Evolutionary conservation across 2,888 invertebrate genomes (phyloP), one percentile per base, ranked within the genome.

Genomic region (Heliconius hortense): DNA sequence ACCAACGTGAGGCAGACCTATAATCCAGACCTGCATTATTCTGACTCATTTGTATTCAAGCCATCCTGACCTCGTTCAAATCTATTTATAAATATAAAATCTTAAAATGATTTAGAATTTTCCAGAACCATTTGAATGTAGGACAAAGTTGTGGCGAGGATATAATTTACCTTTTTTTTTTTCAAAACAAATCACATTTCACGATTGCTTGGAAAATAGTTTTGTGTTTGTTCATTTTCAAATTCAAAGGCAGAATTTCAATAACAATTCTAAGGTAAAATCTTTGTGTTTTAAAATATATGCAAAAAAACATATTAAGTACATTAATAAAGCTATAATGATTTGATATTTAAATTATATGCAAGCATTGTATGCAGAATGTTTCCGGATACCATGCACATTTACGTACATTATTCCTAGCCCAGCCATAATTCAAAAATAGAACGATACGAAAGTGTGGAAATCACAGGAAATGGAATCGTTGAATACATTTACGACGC

Each of bases 1-100:
- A 31, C n/a, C 84, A 87, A 89, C 88, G 88, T 89, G 88, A 88
- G 76, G 39, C 66, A 59, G 70, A 75, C 77, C 77, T 76, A 78
- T 76, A 76, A 78, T 63, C 75, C 68, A 78, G 75, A 72, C 76
- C 75, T 78, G 67, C 64, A 62, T 75, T 74, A 72, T 70, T 78
- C 78, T 79, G 77, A 78, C 77, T 80, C 78, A 80, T 78, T 71
- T 72, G 76, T 78, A 77, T 77, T 72, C 73, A 72, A 75, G 67
- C 76, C 64, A 66, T 64, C 68, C 66, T 80, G 80, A 77, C 75
- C 81, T 69, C 79, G 75, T 81, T 79, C 70, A 71, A 60, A 56
- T 75, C 71, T 24, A 59, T 74, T 63, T 48, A 56, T 48, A 67
- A 59, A 64, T 26, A 74, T 56, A 74, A 68, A 74, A 76, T 53